Percentiles rank a stretch among this genome's conserved stretches.
phyloP scores from a whole-genome alignment of 2,797 vertebrate genomes.

The Gorsachius magnificus region DNA sequence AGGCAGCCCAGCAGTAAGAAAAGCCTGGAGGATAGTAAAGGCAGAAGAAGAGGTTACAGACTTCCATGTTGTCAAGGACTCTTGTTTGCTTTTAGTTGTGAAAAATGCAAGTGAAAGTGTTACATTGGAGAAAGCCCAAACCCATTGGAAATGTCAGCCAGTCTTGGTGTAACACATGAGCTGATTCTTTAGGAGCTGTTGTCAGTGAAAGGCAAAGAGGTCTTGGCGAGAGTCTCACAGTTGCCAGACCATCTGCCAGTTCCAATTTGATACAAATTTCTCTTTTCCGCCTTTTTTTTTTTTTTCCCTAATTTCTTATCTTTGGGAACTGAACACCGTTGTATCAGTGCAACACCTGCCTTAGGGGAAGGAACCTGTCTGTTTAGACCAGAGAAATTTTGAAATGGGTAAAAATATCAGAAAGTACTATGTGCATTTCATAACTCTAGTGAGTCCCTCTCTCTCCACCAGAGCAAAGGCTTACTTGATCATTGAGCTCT shows the following conservation, averaged over 20 bases:
- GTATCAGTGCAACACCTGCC: not conserved
- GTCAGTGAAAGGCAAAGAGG: not conserved
- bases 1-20: not conserved
- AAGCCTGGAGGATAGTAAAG: not conserved
- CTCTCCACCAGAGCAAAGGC: not conserved
- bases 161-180: not conserved
- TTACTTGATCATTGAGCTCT: not conserved
- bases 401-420: not conserved
- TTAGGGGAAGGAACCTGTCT: not conserved
- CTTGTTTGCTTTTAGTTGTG: conserved; percentile 10
- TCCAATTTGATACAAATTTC: not conserved
- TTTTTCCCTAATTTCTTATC: not conserved
- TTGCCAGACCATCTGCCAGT: conserved; percentile 11
- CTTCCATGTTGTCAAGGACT: not conserved
- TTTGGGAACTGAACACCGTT: not conserved
- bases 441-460: not conserved
- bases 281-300: not conserved
- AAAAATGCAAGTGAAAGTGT: not conserved
- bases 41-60: not conserved
- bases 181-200: conserved; percentile 1
- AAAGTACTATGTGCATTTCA: not conserved
- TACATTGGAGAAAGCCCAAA: not conserved
- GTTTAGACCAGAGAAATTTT: not conserved
- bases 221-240: not conserved
- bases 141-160: not conserved